Percentiles rank a stretch among this genome's conserved stretches.
Conservation (phyloP, 2,797 vertebrate genomes). For the Caiman crocodilus region DNA sequence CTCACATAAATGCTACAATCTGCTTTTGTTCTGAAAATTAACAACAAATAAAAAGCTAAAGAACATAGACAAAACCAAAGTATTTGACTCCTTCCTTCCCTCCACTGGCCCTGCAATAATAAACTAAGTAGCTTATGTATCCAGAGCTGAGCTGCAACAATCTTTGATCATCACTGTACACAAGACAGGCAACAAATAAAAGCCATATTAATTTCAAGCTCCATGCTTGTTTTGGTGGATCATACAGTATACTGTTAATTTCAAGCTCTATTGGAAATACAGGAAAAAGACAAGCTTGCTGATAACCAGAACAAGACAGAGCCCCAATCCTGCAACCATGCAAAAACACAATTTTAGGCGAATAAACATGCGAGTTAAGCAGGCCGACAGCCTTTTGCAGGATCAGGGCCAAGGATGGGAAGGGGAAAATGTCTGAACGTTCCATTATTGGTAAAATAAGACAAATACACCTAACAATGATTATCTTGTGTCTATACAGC, state of each 20-base stretch:
- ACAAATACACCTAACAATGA: not conserved
- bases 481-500: not conserved
- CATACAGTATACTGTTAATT: not conserved
- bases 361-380: not conserved
- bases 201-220: slow-evolving; percentile 43
- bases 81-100: not conserved
- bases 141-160: not conserved
- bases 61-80: rapidly evolving
- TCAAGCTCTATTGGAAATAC: slow-evolving; percentile 40
- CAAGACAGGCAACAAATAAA: slow-evolving; percentile 58
- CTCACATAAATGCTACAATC: not conserved
- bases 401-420: not conserved
- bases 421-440: not conserved
- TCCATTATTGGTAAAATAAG: not conserved
- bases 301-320: slow-evolving; percentile 10
- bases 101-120: not conserved
- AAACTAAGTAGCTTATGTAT: not conserved
- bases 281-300: slow-evolving; percentile 15
- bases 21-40: not conserved
- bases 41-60: not conserved
- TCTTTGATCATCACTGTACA: slow-evolving; percentile 43
- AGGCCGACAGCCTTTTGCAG: not conserved
- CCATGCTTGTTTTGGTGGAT: slow-evolving; percentile 48
- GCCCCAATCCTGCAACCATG: not conserved
- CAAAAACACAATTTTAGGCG: not conserved